Conservation (phyloP, 2,888 invertebrate species). For the Cantharis nigra region DNA sequence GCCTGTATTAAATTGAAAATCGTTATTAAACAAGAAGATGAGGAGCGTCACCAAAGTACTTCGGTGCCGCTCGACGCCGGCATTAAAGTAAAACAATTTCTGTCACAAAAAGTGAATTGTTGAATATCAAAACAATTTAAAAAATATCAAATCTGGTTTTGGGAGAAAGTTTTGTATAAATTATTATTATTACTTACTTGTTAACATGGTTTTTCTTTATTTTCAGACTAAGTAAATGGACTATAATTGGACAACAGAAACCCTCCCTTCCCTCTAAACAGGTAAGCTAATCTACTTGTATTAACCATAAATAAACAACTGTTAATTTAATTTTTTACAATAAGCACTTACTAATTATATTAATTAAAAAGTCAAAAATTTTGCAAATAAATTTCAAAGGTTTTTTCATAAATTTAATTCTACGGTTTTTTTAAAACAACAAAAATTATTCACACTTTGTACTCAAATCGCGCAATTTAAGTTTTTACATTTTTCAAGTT, state of each 20-base stretch:
- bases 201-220: conserved; percentile 30
- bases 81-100: too few relatives aligned
- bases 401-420: not conserved
- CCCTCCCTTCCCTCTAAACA: conserved; percentile 47
- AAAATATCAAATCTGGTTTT: too few relatives aligned
- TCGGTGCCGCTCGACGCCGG: too few relatives aligned
- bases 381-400: not conserved
- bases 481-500: conserved; percentile 2
- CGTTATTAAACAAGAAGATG: too few relatives aligned
- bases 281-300: not conserved
- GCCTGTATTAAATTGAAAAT: too few relatives aligned
- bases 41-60: too few relatives aligned
- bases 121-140: too few relatives aligned
- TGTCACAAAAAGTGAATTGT: too few relatives aligned
- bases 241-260: conserved; percentile 50
- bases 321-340: not conserved
- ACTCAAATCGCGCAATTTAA: not conserved
- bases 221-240: conserved; percentile 57
- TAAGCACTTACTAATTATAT: not conserved
- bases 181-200: not conserved
- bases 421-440: not conserved
- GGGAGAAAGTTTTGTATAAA: too few relatives aligned
- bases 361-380: not conserved
- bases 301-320: not conserved
- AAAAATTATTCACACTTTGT: not conserved